Evolutionary conservation across 2,888 invertebrate species (phyloP).

Genomic region (Cataglyphis albicans): DNA sequence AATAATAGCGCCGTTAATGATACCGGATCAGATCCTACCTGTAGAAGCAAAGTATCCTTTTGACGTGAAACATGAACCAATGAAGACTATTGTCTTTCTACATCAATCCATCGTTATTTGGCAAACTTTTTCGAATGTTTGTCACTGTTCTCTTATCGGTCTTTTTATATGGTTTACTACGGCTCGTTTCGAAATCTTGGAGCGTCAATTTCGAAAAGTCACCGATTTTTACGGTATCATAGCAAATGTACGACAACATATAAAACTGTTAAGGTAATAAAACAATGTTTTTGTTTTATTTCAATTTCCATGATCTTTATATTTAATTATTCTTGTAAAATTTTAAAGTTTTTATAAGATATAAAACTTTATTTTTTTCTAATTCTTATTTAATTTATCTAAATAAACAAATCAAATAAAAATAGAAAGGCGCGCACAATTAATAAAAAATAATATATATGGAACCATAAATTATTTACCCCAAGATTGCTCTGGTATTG

Average conservation of each 20-base stretch:
- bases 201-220: conserved; percentile 55
- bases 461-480: no score
- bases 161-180: conserved; percentile 75
- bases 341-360: no score
- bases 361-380: no score
- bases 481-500: no score
- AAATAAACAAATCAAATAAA: no score
- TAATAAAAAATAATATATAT: no score
- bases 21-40: conserved; percentile 68
- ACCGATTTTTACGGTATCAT: background rate
- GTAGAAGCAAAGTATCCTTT: conserved; percentile 79
- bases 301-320: no score
- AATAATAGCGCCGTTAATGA: background rate
- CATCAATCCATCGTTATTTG: conserved; percentile 71
- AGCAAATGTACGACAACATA: background rate
- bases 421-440: no score
- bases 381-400: no score
- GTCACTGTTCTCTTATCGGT: conserved; percentile 72
- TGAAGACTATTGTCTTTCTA: conserved; percentile 66
- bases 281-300: background rate
- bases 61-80: conserved; percentile 59
- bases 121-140: conserved; percentile 71
- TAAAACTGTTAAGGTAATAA: conserved; percentile 26
- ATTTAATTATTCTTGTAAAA: background rate
- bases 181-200: conserved; percentile 73